Evolutionary conservation across 2,888 invertebrate species (phyloP), one percentile per base, ranked within the genome.

Genomic region (Belgica antarctica): DNA sequence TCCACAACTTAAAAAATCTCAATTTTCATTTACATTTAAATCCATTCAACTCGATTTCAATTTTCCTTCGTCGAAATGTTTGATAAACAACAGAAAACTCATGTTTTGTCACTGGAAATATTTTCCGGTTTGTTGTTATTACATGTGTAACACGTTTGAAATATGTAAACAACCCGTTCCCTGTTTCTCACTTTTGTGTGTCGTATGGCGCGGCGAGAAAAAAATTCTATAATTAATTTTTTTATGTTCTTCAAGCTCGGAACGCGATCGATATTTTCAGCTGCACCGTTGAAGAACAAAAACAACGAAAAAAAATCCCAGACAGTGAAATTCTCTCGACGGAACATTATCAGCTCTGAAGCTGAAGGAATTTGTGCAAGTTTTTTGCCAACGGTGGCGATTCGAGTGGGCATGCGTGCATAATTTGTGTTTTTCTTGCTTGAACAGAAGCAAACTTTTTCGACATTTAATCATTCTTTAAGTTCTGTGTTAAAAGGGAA

Each of bases 391-490:
- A 7, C 31, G 31, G 31, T 31, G 31, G 31, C 31, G 31, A 31
- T 7, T 24, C 34, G 15, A 62, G 3, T 62, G 62, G 28, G 62
- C 62, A 62, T 62, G 62, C 62, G 62, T 62, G 62, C 62, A 62
- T 62, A 36, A 62, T 34, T 62, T 34, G 31, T 34, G 34, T 34
- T 62, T 52, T 36, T 31, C 31, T 31, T 31, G 34, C 15, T 10
- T 28, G 31, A 31, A 27, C 12, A 8, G 34, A 34, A 62, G 46
- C 27, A 62, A 62, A 15, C 8, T 10, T 28, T 31, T 62, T 62
- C 31, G 62, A 62, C 28, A 31, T 62, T 62, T 62, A 62, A 62
- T 62, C 62, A 62, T 62, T 31, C 62, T 62, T 62, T 62, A 15
- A 59, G 24, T 25, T 61, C 27, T 25, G 24, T 24, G 27, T 25